A percentile compares a stretch with the other conserved stretches of the same genome.
Evolutionary conservation across 2,113 vertebrate species (phyloP).

Genomic region (Pterocles gutturalis): DNA sequence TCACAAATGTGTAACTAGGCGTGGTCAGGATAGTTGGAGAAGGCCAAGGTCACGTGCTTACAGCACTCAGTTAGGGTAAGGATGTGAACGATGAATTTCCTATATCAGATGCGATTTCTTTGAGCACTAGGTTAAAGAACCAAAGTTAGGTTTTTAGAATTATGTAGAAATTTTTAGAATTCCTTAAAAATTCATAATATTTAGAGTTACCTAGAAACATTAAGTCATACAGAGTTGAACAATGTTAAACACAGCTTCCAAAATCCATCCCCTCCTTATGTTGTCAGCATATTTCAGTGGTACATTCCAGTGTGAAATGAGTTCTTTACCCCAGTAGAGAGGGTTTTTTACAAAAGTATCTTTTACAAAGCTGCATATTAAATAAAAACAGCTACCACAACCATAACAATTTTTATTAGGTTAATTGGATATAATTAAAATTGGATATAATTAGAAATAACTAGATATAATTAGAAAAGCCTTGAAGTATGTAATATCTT

Average conservation of each 20-base stretch:
- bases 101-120: neutral
- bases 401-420: neutral
- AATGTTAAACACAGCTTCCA: neutral
- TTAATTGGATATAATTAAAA: neutral
- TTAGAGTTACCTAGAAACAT: neutral
- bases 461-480: neutral
- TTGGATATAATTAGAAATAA: neutral
- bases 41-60: neutral
- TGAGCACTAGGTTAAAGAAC: neutral
- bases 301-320: neutral
- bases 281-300: neutral
- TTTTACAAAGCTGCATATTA: neutral
- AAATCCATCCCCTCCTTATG: neutral
- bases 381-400: neutral
- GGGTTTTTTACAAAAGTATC: rapidly evolving
- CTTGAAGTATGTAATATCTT: neutral
- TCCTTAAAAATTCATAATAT: neutral
- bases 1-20: neutral
- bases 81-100: neutral
- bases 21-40: neutral
- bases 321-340: neutral
- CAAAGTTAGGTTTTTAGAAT: neutral
- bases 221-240: neutral
- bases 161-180: neutral
- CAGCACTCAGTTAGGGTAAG: neutral